Base-by-base conservation (phyloP, 2,113 vertebrate species). In the Chaetops frenatus region DNA sequence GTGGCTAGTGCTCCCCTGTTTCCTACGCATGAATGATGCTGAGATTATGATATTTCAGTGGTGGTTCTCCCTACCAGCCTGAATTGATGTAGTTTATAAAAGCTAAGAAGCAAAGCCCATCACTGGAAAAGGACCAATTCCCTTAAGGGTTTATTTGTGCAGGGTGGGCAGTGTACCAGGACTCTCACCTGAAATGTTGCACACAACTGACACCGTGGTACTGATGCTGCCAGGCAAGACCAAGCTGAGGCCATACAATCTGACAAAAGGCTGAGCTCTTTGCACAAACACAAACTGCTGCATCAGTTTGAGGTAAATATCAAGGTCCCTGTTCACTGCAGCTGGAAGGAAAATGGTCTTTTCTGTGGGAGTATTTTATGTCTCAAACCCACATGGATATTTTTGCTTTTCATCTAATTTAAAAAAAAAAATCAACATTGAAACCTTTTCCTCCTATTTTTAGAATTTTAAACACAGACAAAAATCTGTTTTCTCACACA, bases 241-340 rank as follows among this genome's bases (percentile, higher is more conserved):
- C 29, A 78, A 35, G 28, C 47, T 81, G 57, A 73, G 65, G 29
- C 66, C 16, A 2, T 12, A 27, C 35, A 71, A 23, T 31, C 42
- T 58, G 67, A 47, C 17, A 19, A 27, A 53, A 83, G 62, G 44
- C 51, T 81, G 80, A 91, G 69, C 36, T 91, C 61, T 88, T 8
- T 86, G 33, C 51, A 76, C 20, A 65, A 83, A 57, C 69, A 90
- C 20, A 65, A 88, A 57, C 61, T 48, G 19, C 70, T 76, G 78
- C 72, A 85, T 71, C 66, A 74, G 27, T 54, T 14, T 76, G 45
- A 82, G 62, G 88, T 81, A 92, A 95, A 88, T 53, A 94, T 65
- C 56, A 90, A 74, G 48, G 48, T 58, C 58, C 13, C 35, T 15
- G 36, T 56, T 95, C 38, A 33, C 50, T 74, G 67, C 81, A 93